Conservation (phyloP, 2,888 invertebrate species). For the Tenthredo scrophulariae region DNA sequence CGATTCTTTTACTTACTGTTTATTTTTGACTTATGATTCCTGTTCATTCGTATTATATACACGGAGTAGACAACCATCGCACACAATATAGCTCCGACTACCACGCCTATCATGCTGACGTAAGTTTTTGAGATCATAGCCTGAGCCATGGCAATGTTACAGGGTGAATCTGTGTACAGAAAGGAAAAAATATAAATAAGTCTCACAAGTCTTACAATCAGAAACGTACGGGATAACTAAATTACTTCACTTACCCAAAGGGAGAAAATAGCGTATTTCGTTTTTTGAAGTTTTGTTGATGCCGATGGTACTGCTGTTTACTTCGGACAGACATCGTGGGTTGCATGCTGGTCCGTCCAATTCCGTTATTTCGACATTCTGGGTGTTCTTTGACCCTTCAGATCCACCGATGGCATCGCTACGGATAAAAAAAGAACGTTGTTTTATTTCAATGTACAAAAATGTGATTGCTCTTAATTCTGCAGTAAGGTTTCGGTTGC, state of each 20-base stretch:
- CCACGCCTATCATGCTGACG: background rate
- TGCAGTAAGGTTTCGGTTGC: background rate
- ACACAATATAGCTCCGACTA: background rate
- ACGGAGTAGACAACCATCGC: conserved; percentile 11
- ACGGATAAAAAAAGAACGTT: background rate
- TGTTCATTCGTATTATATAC: background rate
- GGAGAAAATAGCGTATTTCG: background rate
- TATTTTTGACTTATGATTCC: background rate
- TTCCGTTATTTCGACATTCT: background rate
- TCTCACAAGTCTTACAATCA: background rate
- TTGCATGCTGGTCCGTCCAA: conserved; percentile 1
- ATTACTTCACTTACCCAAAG: conserved; percentile 8
- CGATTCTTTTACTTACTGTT: conserved; percentile 6
- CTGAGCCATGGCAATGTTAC: background rate
- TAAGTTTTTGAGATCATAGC: background rate
- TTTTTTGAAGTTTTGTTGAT: background rate
- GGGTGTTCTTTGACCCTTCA: background rate
- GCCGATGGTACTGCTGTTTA: background rate
- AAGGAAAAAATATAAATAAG: background rate
- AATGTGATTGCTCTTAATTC: background rate
- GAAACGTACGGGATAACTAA: background rate
- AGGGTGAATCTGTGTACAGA: background rate
- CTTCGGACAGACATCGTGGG: background rate
- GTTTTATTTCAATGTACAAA: background rate
- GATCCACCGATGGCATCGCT: background rate